Evolutionary conservation across 1,140 invertebrate genomes (phyloP), one percentile per base, ranked within the genome.

Genomic region (Adelges cooleyi): DNA sequence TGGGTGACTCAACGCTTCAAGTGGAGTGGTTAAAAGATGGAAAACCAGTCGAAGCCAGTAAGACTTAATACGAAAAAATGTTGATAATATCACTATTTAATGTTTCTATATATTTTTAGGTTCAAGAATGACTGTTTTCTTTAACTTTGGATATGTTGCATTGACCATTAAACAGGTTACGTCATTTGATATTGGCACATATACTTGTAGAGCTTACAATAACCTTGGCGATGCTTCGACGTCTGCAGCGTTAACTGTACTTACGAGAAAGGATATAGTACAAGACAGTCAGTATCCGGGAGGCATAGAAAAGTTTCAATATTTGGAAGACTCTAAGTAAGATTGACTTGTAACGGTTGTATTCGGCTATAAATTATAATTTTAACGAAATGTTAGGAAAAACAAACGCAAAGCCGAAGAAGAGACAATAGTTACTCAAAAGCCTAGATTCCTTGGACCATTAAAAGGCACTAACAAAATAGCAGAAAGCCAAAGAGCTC

Each of bases 21-120:
- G 90, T 98, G 10, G 92, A 96, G 78, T 98, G 95, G 95, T 82
- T 92, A 48, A 95, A 95, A 73, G 90, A 98, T 77, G 92, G 90
- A 65, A 83, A 83, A 69, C 85, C 87, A 25, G 83, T 95, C 66
- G 89, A 93, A 82, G 90, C 90, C 36, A 93, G 90, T 84, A 70
- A 74, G 76, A n/a, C n/a, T n/a, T n/a, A n/a, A n/a, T n/a, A n/a
- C n/a, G n/a, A n/a, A n/a, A n/a, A 33, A 33, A 6, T 6, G 29
- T 33, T 33, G 18, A 17, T 66, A 27, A 27, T 15, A 53, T 29
- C 22, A n/a, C 42, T 25, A n/a, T 68, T 40, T 29, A 25, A 66
- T 50, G 10, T 29, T 17, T 69, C 65, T 67, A 49, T 66, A 54
- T 65, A 69, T 68, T 67, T 72, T 72, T 68, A 83, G 82, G 82